Evolutionary conservation across 2,888 invertebrate species (phyloP).

Genomic region (Cheilosia vulpina): DNA sequence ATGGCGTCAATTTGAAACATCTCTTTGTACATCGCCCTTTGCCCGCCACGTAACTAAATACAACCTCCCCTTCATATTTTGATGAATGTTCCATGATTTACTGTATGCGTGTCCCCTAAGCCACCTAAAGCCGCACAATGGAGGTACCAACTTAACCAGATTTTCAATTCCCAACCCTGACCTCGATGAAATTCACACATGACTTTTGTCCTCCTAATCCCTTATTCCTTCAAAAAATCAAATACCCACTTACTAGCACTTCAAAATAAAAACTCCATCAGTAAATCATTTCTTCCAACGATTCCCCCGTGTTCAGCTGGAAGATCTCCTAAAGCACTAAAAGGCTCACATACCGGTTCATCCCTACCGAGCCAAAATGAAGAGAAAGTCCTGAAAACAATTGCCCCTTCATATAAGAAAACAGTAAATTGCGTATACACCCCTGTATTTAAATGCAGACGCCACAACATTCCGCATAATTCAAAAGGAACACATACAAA

Average conservation of each 20-base stretch:
- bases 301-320: slow-evolving; percentile 35
- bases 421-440: slow-evolving; percentile 64
- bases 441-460: slow-evolving; percentile 62
- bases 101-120: not conserved
- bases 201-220: not conserved
- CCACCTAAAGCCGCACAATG: slow-evolving; percentile 9
- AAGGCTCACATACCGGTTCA: not conserved
- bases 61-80: no score
- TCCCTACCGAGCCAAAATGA: slow-evolving; percentile 39
- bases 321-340: slow-evolving; percentile 42
- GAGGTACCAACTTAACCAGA: slow-evolving; percentile 11
- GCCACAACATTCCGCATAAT: slow-evolving; percentile 69
- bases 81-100: no score
- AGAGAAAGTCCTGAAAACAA: slow-evolving; percentile 67
- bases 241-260: not conserved
- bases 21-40: no score
- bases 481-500: slow-evolving; percentile 46
- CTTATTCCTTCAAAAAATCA: not conserved
- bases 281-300: slow-evolving; percentile 61
- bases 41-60: no score
- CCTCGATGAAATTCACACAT: slow-evolving; percentile 44
- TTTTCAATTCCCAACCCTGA: slow-evolving; percentile 19
- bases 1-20: no score
- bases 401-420: slow-evolving; percentile 64
- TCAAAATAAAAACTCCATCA: slow-evolving; percentile 44